Evolutionary conservation across 2,888 invertebrate genomes (phyloP), one percentile per base, ranked within the genome.

Genomic region (Stenoptilia bipunctidactyla): DNA sequence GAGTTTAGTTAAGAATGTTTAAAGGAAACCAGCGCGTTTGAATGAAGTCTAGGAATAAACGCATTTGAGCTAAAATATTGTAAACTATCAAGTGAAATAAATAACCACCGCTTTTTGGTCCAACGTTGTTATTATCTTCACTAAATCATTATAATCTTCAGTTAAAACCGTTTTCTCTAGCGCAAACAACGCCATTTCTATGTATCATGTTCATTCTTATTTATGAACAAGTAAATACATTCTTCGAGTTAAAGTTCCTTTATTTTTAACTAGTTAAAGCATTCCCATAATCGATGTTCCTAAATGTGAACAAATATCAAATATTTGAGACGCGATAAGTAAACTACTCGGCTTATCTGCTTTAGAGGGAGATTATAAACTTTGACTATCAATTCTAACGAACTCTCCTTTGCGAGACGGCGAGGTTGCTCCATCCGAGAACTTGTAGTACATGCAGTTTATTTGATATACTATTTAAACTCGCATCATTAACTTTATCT

Each of bases 361-460:
- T 59, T 47, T n/a, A 52, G 57, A 47, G 64, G 55, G 56, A 66
- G 58, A 65, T 70, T 64, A 66, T 57, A 38, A 66, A 66, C 58
- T 68, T 66, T 44, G 56, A 53, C 58, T 59, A 63, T 62, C 58
- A 55, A 61, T 61, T 66, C 30, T 25, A n/a, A 12, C 6, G 30
- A 30, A 30, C 30, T 30, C 10, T 30, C 30, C n/a, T 30, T 10
- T 2, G 30, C 30, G 2, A n/a, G n/a, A 5, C 20, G 20, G 20
- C 20, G 8, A n/a, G n/a, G n/a, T n/a, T n/a, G n/a, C n/a, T n/a
- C n/a, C n/a, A n/a, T n/a, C n/a, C n/a, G n/a, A 20, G 20, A 20
- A 20, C 20, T n/a, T n/a, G n/a, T n/a, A n/a, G n/a, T n/a, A n/a
- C n/a, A n/a, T 20, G 20, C 20, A 20, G 8, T 3, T 20, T 20